Percentiles rank a stretch among this genome's conserved stretches.
Evolutionary conservation across 53 echinoderm and acorn worm genomes (phyloP).

Genomic region (Echinarachnius parma): DNA sequence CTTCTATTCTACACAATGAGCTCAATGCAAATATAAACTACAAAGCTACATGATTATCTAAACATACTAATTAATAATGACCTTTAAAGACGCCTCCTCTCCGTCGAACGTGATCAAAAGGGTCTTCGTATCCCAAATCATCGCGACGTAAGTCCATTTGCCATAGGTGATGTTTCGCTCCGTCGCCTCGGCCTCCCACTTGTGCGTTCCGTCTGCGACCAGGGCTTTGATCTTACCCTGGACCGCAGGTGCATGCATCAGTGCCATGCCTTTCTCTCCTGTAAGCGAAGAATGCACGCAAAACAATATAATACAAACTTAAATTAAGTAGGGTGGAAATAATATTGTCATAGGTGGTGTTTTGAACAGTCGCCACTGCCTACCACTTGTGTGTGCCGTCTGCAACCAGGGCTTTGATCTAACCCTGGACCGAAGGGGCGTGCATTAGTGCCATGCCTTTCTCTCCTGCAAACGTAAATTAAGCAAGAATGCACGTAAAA

Average conservation of each 20-base stretch:
- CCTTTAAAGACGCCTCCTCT: slow-evolving; percentile 27
- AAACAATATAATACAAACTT: no score
- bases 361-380: no score
- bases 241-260: slow-evolving; percentile 60
- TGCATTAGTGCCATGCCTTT: no score
- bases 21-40: neutral
- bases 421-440: no score
- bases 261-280: slow-evolving; percentile 74
- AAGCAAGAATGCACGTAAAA: no score
- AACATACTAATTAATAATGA: neutral
- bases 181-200: slow-evolving; percentile 54
- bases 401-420: no score
- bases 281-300: neutral
- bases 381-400: no score
- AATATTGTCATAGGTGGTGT: no score
- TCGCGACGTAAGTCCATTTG: slow-evolving; percentile 71
- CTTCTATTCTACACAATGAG: neutral
- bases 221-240: slow-evolving; percentile 42
- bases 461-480: no score
- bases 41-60: no score
- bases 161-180: slow-evolving; percentile 55
- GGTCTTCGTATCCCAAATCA: slow-evolving; percentile 58
- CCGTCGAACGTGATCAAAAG: slow-evolving; percentile 55
- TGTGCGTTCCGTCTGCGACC: slow-evolving; percentile 57
- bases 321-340: no score